phyloP scores from a whole-genome alignment of 2,113 vertebrate species.

The Rhinoderma darwinii region DNA sequence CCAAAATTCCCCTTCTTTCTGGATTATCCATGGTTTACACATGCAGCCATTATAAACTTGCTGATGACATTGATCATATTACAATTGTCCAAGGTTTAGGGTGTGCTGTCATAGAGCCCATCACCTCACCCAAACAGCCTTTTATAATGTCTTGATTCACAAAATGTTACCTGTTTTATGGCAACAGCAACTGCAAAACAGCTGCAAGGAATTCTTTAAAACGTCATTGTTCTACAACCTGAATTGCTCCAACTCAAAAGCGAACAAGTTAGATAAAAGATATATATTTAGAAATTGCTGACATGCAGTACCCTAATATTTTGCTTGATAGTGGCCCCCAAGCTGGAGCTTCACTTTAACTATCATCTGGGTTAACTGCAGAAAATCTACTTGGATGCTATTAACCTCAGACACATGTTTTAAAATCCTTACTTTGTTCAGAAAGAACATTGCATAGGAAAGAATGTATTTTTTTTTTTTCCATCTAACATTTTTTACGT shows the following conservation, averaged over 20 bases:
- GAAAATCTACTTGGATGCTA: not conserved
- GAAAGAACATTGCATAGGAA: constrained; percentile 36
- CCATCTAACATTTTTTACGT: constrained; percentile 17
- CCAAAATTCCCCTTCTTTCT: no score
- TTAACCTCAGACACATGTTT: constrained; percentile 12
- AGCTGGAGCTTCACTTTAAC: not conserved
- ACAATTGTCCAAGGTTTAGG: no score
- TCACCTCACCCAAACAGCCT: no score
- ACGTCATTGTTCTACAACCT: not conserved
- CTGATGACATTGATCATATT: no score
- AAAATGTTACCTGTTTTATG: not conserved
- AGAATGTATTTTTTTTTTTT: constrained; percentile 20
- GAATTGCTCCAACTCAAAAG: not conserved
- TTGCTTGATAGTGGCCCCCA: not conserved
- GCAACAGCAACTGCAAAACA: not conserved
- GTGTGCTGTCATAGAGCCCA: no score
- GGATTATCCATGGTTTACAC: no score
- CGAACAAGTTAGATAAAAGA: not conserved
- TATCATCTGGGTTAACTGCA: not conserved
- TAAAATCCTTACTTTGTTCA: not conserved
- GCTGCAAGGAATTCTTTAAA: not conserved
- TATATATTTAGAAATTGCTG: not conserved
- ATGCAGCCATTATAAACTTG: no score
- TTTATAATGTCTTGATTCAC: no score
- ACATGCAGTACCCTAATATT: not conserved